These are phyloP conservation scores for Bergia puertoricense DNA, from an alignment of 92 coral and sea anemone species.

Conservation along the genomic window DNA sequence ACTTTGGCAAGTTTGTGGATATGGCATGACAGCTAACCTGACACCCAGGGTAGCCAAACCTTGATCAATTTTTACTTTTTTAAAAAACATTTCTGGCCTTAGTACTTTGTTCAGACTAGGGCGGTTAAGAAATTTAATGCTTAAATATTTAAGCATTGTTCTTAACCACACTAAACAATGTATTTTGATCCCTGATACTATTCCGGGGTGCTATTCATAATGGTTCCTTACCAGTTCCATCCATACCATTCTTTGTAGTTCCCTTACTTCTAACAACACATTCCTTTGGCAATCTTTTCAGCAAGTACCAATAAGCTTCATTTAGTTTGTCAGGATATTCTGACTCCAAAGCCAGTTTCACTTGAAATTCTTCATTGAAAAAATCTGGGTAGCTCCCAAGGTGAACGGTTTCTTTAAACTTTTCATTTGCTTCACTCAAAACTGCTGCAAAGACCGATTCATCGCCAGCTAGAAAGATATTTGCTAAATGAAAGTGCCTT, in stretches of 20 bases:
- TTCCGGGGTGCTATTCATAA: background rate
- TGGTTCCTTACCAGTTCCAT: slow-evolving; percentile 37
- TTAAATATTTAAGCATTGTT: too few relatives aligned
- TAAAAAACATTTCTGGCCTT: too few relatives aligned
- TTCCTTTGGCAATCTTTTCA: slow-evolving; percentile 65
- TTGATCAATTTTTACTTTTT: too few relatives aligned
- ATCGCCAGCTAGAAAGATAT: slow-evolving; percentile 70
- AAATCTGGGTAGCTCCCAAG: slow-evolving; percentile 93
- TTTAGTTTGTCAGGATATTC: slow-evolving; percentile 49
- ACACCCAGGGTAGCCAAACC: too few relatives aligned
- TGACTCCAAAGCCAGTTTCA: slow-evolving; percentile 88
- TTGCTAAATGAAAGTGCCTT: slow-evolving; percentile 73
- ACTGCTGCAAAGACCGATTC: slow-evolving; percentile 78
- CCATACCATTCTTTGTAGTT: slow-evolving; percentile 3
- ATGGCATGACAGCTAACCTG: too few relatives aligned
- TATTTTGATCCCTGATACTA: too few relatives aligned
- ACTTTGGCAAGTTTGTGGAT: too few relatives aligned
- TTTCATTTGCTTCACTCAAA: slow-evolving; percentile 75
- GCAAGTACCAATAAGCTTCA: slow-evolving; percentile 79
- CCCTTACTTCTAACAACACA: slow-evolving; percentile 68
- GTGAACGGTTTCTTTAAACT: slow-evolving; percentile 73
- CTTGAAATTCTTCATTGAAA: slow-evolving; percentile 61
- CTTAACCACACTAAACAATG: too few relatives aligned
- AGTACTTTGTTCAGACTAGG: too few relatives aligned
- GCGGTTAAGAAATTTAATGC: too few relatives aligned